Percentiles rank a stretch among this genome's conserved stretches.
phyloP scores from a whole-genome alignment of 2,888 invertebrate species.

The Cataglyphis altisquamis region DNA sequence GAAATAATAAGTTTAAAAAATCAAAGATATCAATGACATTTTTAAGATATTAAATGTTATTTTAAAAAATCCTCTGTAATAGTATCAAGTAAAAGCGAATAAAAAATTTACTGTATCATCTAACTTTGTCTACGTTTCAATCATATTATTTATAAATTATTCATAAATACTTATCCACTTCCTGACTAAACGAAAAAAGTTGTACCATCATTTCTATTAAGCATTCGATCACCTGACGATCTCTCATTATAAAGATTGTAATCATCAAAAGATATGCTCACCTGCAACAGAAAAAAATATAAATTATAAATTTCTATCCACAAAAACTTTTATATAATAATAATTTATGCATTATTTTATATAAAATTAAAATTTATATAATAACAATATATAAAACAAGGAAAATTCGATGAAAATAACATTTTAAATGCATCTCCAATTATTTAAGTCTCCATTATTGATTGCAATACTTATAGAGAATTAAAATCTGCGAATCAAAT shows the following conservation, averaged over 20 bases:
- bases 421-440: background rate
- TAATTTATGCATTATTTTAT: background rate
- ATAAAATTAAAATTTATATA: background rate
- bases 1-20: background rate
- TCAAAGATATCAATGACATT: background rate
- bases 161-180: background rate
- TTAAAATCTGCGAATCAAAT: background rate
- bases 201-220: background rate
- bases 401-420: background rate
- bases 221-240: background rate
- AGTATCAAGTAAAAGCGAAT: background rate
- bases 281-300: conserved; percentile 43
- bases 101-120: background rate
- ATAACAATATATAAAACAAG: background rate
- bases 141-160: conserved; percentile 6
- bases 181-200: background rate
- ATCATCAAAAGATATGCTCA: conserved; percentile 25
- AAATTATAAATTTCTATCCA: conserved; percentile 28
- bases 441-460: background rate
- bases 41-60: background rate
- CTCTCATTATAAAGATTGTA: background rate
- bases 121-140: background rate
- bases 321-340: too few relatives aligned
- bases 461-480: background rate
- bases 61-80: background rate